Percentiles rank a stretch among this genome's conserved stretches.
These are phyloP conservation scores for Nasonia vitripennis DNA, from an alignment of 1,140 invertebrate species.

Conservation along the genomic window DNA sequence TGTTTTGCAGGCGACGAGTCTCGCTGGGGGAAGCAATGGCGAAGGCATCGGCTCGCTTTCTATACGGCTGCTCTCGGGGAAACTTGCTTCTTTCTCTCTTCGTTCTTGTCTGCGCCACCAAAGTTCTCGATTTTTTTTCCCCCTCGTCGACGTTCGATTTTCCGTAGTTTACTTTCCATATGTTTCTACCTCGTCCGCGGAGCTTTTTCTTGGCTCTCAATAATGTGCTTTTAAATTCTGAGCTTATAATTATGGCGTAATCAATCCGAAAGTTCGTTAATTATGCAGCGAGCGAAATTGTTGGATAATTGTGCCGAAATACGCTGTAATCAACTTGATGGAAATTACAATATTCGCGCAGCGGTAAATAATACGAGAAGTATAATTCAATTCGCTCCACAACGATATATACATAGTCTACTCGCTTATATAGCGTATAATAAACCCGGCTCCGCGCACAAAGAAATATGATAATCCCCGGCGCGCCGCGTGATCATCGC, in stretches of 20 bases:
- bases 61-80: slow-evolving; percentile 29
- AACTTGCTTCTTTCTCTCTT: slow-evolving; percentile 36
- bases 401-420: too few relatives aligned
- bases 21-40: slow-evolving; percentile 36
- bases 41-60: slow-evolving; percentile 21
- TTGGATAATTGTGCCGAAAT: too few relatives aligned
- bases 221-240: neutral
- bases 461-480: neutral
- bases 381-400: too few relatives aligned
- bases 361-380: too few relatives aligned
- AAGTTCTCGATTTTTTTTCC: neutral
- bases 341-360: too few relatives aligned
- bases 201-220: neutral
- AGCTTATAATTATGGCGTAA: too few relatives aligned
- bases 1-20: slow-evolving; percentile 55
- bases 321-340: too few relatives aligned
- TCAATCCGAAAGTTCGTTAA: too few relatives aligned
- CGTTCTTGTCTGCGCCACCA: neutral
- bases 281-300: too few relatives aligned
- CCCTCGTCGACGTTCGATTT: slow-evolving; percentile 8
- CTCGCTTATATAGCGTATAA: too few relatives aligned
- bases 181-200: neutral
- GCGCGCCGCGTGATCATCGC: neutral
- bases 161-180: neutral
- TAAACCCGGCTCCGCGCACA: too few relatives aligned